Conservation (phyloP, 2,888 invertebrate species). For the Trachelus stipa region DNA sequence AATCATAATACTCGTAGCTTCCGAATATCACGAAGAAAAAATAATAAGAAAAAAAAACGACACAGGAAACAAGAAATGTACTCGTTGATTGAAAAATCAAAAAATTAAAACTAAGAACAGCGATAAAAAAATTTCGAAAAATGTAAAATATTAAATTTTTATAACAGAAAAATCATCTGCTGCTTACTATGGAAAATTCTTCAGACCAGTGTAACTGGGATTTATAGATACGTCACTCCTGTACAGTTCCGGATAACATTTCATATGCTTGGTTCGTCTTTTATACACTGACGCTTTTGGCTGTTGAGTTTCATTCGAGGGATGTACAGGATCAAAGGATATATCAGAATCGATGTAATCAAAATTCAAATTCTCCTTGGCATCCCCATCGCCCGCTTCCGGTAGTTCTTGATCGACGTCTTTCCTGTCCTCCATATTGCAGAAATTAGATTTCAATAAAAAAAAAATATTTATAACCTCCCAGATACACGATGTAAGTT, state of each 20-base stretch:
- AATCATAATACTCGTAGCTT: background rate
- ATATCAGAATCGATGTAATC: background rate
- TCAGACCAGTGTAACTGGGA: constrained; percentile 72
- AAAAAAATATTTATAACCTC: background rate
- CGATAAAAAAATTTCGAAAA: background rate
- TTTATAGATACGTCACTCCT: constrained; percentile 73
- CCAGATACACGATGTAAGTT: background rate
- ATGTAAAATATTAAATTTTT: background rate
- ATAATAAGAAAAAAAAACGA: background rate
- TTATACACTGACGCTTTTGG: constrained; percentile 21
- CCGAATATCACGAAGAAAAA: background rate
- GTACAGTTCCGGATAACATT: constrained; percentile 67
- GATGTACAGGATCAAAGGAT: background rate
- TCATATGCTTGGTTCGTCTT: constrained; percentile 45
- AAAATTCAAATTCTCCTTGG: background rate
- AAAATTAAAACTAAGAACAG: background rate
- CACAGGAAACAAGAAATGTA: background rate
- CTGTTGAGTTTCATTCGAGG: constrained; percentile 11
- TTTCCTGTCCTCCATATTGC: background rate
- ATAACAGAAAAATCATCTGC: background rate
- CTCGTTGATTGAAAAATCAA: background rate
- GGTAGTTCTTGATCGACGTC: background rate
- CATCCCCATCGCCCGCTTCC: background rate
- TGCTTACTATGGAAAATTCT: constrained; percentile 74
- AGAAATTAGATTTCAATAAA: background rate